phyloP scores from a whole-genome alignment of 2,113 vertebrate genomes.

The Anhinga rufa region DNA sequence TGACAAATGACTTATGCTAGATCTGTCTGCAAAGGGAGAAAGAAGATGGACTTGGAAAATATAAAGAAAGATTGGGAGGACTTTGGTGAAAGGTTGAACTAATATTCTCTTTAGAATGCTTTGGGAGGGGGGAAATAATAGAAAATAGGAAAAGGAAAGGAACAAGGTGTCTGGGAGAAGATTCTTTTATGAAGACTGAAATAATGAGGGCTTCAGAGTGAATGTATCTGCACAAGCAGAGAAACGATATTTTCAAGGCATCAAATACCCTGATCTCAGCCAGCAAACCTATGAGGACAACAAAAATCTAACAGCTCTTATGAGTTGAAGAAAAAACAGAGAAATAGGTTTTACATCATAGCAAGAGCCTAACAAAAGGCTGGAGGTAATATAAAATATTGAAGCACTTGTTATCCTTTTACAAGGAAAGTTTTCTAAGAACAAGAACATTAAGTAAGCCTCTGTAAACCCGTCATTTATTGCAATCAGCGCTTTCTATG shows the following conservation, averaged over 20 bases:
- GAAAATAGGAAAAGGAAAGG: neutral
- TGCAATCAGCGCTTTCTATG: neutral
- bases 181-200: neutral
- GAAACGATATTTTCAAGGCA: neutral
- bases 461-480: neutral
- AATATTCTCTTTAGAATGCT: neutral
- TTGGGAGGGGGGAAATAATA: neutral
- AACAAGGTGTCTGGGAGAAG: neutral
- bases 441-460: neutral
- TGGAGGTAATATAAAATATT: neutral
- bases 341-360: neutral
- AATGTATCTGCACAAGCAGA: neutral
- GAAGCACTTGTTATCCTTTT: neutral
- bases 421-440: neutral
- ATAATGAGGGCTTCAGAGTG: neutral
- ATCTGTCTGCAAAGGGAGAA: neutral
- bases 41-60: neutral
- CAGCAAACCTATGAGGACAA: neutral
- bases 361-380: neutral
- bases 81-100: neutral
- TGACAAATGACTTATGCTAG: neutral
- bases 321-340: neutral
- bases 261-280: neutral
- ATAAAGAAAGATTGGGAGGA: neutral
- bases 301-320: neutral